Evolutionary conservation across 2,888 invertebrate species (phyloP), one percentile per base, ranked within the genome.

Genomic region (Dolomedes plantarius): DNA sequence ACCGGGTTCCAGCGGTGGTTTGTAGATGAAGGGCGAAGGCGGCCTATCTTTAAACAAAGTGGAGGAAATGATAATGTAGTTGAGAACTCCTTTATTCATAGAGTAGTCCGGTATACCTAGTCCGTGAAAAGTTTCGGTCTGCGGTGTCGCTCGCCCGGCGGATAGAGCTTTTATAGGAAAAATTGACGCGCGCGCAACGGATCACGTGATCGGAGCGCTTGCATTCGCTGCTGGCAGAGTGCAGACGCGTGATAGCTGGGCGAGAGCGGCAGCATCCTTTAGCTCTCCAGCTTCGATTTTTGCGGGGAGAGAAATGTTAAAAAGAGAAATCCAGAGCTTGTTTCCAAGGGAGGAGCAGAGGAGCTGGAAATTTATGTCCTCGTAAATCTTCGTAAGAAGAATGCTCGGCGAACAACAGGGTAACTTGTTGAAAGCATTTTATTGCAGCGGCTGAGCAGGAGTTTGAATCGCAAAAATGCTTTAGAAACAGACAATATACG

Each of bases 31-130:
- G 28, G 86, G 86, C 39, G 86, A 86, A 28, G 80, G 86, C 32
- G 86, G 79, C 71, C 86, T 79, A 75, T 86, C 86, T 50, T 86
- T 80, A 72, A 86, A 86, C 23, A 80, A 72, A 73, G 86, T 75
- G 23, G 86, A 86, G 80, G 86, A 86, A 76, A 86, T 80, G 62
- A 80, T 80, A 56, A 86, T 39, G 19, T 13, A 67, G 56, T 41
- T 28, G 36, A 65, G 46, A 39, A 80, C 86, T 62, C 86, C 71
- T 75, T 75, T 86, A 86, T 80, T 80, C 86, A 86, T 86, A 86
- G 86, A 86, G 69, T 76, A 23, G 56, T 83, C 39, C 50, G 65
- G 1, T 67, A 56, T 31, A 32, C 32, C 65, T n/a, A 31, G 31
- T 1, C 65, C 56, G 19, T n/a, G 11, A 67, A 32, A 67, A 67